Conservation (phyloP, 2,888 invertebrate species). For the Papilio protenor region DNA sequence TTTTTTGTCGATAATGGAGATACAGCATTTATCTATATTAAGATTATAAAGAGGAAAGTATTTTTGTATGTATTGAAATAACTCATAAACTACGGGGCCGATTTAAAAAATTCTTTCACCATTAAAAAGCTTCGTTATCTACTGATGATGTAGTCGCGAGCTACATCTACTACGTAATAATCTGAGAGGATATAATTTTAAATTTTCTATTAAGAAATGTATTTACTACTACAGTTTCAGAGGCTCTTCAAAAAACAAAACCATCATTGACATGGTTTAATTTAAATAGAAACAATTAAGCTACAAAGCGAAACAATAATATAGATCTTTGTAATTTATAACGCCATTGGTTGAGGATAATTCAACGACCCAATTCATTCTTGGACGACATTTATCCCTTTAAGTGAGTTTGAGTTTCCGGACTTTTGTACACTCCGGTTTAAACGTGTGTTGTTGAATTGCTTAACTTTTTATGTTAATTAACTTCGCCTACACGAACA, state of each 20-base stretch:
- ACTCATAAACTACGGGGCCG: too few species aligned
- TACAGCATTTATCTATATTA: background rate
- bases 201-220: too few species aligned
- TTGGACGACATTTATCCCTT: conserved; percentile 23
- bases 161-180: too few species aligned
- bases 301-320: background rate
- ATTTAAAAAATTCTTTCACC: background rate
- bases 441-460: conserved; percentile 38
- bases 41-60: background rate
- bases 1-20: background rate
- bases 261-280: background rate
- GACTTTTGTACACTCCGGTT: conserved; percentile 27
- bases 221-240: too few species aligned
- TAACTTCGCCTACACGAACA: conserved; percentile 13
- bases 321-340: background rate
- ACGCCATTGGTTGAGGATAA: conserved; percentile 3
- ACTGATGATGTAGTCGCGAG: too few species aligned
- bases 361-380: conserved; percentile 7
- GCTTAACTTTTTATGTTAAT: conserved; percentile 43
- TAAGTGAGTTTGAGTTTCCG: conserved; percentile 42
- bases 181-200: too few species aligned
- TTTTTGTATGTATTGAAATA: too few species aligned
- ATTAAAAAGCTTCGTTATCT: too few species aligned
- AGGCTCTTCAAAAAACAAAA: too few species aligned
- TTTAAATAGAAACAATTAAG: background rate